Evolutionary conservation across 2,888 invertebrate species (phyloP), one percentile per base, ranked within the genome.

Genomic region (Danaus chrysippus): DNA sequence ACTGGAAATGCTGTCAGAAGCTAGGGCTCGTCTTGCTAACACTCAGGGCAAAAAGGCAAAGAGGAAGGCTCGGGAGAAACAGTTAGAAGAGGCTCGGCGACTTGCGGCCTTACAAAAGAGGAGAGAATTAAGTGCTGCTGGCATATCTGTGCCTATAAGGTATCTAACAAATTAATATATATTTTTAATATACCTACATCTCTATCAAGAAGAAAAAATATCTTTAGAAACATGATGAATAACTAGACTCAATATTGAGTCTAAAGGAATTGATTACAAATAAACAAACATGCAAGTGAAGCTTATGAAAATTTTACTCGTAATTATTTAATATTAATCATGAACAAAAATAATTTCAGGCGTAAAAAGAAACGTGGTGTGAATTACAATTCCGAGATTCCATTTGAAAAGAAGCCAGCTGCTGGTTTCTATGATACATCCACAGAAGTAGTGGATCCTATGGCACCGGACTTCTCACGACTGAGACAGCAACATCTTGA

Each of bases 1-100:
- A 86, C 86, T 99, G 84, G 99, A 99, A 89, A 99, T 99, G 99
- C 87, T 99, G 68, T 99, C 99, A 0, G 99, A 99, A 88, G 99
- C 99, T 0, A 93, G 99, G 75, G 99, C 99, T 1, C 95, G 99
- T 79, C 92, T 99, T 58, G 99, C 99, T 1, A 99, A 99, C 82
- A 99, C 99, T 0, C 99, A 99, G 78, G 98, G 99, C 56, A 95
- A 97, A 87, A 97, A 97, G 76, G 97, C 97, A 0, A 97, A 97
- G 77, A 93, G 97, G 66, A 97, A 97, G 86, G 99, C 99, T 0
- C 93, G 99, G 52, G 99, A 99, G 82, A 99, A 99, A 84, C 99
- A 99, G 83, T 87, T 99, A 70, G 99, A 99, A 81, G 99, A 99
- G 86, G 99, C 99, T 0, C 93, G 99, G 34, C 92, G 99, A 15